Evolutionary conservation across 2,797 vertebrate species (phyloP).

Genomic region (Poecilia picta): DNA sequence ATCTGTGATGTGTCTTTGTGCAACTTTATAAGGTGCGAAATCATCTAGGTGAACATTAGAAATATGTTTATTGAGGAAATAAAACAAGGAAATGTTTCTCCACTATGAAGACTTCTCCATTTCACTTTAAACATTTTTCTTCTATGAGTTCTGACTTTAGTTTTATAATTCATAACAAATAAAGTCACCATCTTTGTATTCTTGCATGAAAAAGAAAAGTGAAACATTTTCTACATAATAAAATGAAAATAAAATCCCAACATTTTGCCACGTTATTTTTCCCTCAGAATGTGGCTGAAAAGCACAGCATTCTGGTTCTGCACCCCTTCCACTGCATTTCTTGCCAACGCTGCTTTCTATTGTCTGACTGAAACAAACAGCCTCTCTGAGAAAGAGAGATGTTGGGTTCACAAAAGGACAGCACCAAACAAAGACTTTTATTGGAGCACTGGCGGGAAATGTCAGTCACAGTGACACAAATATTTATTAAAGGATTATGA

Average conservation of each 20-base stretch:
- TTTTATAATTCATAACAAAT: not conserved
- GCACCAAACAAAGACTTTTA: conserved; percentile 42
- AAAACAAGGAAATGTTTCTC: not conserved
- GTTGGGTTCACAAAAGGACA: conserved; percentile 37
- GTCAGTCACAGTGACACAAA: conserved; percentile 40
- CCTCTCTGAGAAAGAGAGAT: conserved; percentile 16
- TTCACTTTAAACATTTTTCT: not conserved
- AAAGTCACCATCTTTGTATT: not conserved
- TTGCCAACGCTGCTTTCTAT: conserved; percentile 2
- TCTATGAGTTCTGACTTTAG: not conserved
- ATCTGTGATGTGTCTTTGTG: too few relatives aligned
- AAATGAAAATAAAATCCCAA: not conserved
- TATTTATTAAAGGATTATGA: conserved; percentile 49
- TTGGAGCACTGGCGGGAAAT: conserved; percentile 30
- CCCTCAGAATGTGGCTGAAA: not conserved
- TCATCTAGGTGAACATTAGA: too few relatives aligned
- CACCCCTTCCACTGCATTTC: not conserved
- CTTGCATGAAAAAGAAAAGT: conserved; percentile 6
- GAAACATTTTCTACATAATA: not conserved
- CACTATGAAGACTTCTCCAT: not conserved
- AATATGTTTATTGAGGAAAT: not conserved
- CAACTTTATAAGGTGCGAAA: not conserved
- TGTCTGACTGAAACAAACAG: conserved; percentile 14
- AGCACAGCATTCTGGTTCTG: conserved; percentile 6
- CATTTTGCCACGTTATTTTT: not conserved